Evolutionary conservation across 1,140 invertebrate genomes (phyloP).

Genomic region (Brachionus rotundiformis): DNA sequence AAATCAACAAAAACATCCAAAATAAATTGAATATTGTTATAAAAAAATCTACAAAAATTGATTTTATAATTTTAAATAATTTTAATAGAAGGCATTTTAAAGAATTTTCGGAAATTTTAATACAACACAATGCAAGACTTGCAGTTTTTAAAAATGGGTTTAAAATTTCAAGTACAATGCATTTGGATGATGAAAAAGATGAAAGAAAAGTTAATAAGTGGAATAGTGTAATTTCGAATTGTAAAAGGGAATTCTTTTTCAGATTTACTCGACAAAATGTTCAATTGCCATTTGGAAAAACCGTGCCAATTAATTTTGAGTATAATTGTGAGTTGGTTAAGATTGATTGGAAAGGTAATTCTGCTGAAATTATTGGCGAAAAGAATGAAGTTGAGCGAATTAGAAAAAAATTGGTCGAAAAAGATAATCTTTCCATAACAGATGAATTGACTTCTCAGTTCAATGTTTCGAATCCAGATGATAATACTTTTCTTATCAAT

Average conservation of each 20-base stretch:
- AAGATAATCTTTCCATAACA: background rate
- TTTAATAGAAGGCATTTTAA: conserved; percentile 23
- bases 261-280: background rate
- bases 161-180: background rate
- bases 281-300: background rate
- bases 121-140: background rate
- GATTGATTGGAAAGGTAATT: background rate
- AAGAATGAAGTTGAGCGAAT: background rate
- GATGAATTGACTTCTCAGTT: background rate
- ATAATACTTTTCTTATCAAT: conserved; percentile 13
- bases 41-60: background rate
- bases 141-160: background rate
- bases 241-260: background rate
- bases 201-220: background rate
- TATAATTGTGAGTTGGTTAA: background rate
- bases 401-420: background rate
- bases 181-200: background rate
- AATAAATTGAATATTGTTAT: background rate
- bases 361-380: background rate
- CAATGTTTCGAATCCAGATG: background rate
- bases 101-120: background rate
- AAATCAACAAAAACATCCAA: background rate
- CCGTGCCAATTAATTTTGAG: background rate
- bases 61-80: background rate
- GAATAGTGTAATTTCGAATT: background rate